phyloP scores from a whole-genome alignment of 2,797 vertebrate species.

The Pteronotus mesoamericanus region DNA sequence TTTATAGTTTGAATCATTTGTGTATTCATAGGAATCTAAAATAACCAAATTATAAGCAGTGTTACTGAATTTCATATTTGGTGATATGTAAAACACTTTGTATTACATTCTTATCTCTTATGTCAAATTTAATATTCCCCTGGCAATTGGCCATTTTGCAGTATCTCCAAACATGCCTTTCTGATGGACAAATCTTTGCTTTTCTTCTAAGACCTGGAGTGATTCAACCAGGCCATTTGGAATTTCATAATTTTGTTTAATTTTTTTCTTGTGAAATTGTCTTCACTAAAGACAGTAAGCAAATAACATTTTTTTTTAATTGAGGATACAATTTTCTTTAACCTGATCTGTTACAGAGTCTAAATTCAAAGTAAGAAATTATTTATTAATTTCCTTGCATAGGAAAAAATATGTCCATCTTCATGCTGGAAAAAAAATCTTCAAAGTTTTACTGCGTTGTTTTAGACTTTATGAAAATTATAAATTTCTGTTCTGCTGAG shows the following conservation, averaged over 20 bases:
- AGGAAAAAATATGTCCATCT: neutral
- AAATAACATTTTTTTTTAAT: neutral
- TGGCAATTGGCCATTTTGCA: neutral
- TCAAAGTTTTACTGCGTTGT: neutral
- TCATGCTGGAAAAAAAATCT: neutral
- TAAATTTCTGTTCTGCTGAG: neutral
- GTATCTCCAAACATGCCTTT: neutral
- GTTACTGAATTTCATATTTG: neutral
- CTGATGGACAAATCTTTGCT: neutral
- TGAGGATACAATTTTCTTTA: neutral
- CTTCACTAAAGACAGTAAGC: neutral
- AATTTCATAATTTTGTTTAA: neutral
- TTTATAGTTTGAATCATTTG: neutral
- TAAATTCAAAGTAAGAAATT: neutral
- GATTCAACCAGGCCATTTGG: neutral
- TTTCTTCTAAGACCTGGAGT: neutral
- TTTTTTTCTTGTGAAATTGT: neutral
- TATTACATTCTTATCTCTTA: neutral
- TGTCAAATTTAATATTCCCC: neutral
- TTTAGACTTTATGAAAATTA: neutral
- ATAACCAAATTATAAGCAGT: neutral
- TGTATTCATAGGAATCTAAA: neutral
- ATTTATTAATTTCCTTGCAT: neutral
- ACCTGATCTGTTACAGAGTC: neutral
- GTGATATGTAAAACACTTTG: neutral